Evolutionary conservation across 2,888 invertebrate genomes (phyloP).

Genomic region (Phragmatobia fuliginosa): DNA sequence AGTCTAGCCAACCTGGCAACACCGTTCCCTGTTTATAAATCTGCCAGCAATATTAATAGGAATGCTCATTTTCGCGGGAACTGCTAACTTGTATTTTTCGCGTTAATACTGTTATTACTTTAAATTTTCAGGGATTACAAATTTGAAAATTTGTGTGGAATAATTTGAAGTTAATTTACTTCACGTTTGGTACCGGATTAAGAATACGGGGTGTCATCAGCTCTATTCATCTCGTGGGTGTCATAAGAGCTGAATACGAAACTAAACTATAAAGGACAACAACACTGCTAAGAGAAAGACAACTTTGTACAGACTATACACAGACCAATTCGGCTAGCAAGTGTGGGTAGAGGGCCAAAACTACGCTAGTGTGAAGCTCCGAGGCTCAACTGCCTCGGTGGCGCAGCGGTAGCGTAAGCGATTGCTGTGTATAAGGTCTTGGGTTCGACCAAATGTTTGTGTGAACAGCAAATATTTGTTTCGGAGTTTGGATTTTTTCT

Average conservation of each 20-base stretch:
- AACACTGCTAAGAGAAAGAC: no score
- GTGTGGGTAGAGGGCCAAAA: no score
- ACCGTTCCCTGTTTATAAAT: slow-evolving; percentile 31
- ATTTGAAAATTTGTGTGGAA: background rate
- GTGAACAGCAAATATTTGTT: no score
- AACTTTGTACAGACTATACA: background rate
- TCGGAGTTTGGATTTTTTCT: no score
- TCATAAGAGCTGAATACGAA: background rate
- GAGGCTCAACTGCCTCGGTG: no score
- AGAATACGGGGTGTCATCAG: background rate
- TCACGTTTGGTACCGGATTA: no score
- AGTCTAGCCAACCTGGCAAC: slow-evolving; percentile 41
- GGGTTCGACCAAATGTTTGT: no score
- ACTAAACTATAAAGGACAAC: no score
- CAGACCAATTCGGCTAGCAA: no score
- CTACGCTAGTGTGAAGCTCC: no score
- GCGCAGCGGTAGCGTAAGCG: no score
- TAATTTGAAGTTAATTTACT: background rate
- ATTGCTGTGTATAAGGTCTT: no score
- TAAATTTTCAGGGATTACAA: background rate
- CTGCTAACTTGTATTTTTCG: background rate
- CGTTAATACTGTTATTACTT: background rate
- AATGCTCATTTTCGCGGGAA: slow-evolving; percentile 12
- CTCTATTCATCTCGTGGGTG: background rate
- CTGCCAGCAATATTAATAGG: slow-evolving; percentile 32